A percentile compares a stretch with the other conserved stretches of the same genome.
Conservation (phyloP, 2,888 invertebrate genomes). For the Anoncus sp. region DNA sequence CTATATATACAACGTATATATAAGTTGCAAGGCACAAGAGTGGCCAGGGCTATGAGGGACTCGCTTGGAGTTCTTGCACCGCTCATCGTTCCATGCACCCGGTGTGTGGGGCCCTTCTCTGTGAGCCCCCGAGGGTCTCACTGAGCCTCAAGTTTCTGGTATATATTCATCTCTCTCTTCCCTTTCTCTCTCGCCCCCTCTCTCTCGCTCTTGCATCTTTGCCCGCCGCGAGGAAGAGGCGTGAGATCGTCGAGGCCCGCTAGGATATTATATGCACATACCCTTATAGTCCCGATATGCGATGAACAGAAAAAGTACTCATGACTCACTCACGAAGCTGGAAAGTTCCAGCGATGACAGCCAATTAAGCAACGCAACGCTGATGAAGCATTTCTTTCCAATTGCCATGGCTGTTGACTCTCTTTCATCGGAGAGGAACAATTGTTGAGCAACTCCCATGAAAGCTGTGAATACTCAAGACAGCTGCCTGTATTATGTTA, state of each 20-base stretch:
- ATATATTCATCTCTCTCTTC: constrained; percentile 39
- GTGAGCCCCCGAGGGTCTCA: constrained; percentile 37
- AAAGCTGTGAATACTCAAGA: neutral
- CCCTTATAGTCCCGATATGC: constrained; percentile 22
- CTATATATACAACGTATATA: constrained; percentile 37
- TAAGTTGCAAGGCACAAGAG: constrained; percentile 27
- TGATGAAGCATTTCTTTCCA: constrained; percentile 40
- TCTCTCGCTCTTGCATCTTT: constrained; percentile 19
- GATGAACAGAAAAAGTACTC: constrained; percentile 45
- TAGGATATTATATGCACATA: constrained; percentile 32
- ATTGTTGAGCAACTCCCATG: constrained; percentile 2
- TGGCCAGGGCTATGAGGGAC: constrained; percentile 57
- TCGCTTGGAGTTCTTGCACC: constrained; percentile 45
- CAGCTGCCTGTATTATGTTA: neutral
- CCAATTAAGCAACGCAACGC: constrained; percentile 56
- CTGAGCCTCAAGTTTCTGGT: constrained; percentile 38
- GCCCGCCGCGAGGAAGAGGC: constrained; percentile 38
- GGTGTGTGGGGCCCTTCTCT: constrained; percentile 52
- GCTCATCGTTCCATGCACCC: constrained; percentile 57
- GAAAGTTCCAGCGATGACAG: constrained; percentile 56
- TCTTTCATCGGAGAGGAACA: neutral
- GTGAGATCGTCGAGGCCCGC: constrained; percentile 50
- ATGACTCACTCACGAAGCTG: constrained; percentile 53
- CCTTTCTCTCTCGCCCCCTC: constrained; percentile 18
- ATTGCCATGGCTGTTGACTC: constrained; percentile 23